Base-by-base conservation (phyloP, 2,888 invertebrate genomes). In the Sepioteuthis lessoniana region DNA sequence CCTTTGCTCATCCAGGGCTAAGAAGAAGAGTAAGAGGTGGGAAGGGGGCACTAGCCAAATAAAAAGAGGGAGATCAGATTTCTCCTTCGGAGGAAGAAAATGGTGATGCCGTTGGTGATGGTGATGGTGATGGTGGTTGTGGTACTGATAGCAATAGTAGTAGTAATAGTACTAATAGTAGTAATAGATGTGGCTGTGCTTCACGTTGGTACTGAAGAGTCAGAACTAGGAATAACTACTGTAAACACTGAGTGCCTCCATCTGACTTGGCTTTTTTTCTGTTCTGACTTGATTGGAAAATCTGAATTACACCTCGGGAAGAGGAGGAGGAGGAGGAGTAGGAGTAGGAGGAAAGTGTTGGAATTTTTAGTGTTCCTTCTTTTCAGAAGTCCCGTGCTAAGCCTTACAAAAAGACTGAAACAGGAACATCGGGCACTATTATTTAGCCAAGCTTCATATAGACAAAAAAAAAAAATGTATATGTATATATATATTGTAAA, bases 1-100 rank as follows among this genome's bases (percentile, higher is more conserved):
- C 76, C 76, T n/a, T 76, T 76, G 76, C 76, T 76, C 76, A 76
- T 76, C 76, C 76, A n/a, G 76, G 76, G 76, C n/a, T 76, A 76
- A 16, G 55, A 55, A 55, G 55, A 55, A 55, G 55, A n/a, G 16
- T 76, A 16, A 13, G n/a, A 76, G 76, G 7, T 8, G 76, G 76
- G 19, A 76, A 42, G 42, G 76, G n/a, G 35, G 76, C 76, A 76
- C 76, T 76, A 76, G n/a, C 76, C 76, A 76, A 76, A 76, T 76
- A 76, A 35, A 76, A 35, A 76, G 76, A 76, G n/a, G 35, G 76
- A n/a, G 76, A 76, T 76, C 76, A 76, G n/a, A 76, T 76, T 76
- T n/a, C 76, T 76, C 76, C 35, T 16, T 76, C 76, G 10, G 76
- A 76, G 76, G 76, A 16, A 76, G 76, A 76, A 76, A 76, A 76